Base-by-base conservation (phyloP, 2,888 invertebrate genomes). In the Lypha dubia region DNA sequence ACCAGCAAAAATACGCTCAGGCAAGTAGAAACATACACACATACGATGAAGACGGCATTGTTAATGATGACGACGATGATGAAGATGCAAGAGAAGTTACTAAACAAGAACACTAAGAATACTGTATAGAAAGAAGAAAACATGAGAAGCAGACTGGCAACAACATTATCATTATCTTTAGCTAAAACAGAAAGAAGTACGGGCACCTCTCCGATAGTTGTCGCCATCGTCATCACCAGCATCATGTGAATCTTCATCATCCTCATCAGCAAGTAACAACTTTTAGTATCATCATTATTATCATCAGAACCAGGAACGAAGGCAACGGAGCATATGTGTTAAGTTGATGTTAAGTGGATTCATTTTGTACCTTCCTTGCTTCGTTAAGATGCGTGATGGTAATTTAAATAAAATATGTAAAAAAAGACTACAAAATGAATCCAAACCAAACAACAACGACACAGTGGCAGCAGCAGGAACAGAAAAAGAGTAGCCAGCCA, bases 291-390 rank as follows among this genome's bases (percentile, higher is more conserved):
- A 38, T 17, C 49, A 73, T 44, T 53, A 65, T 17, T 32, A 71
- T 41, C 41, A 65, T 32, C 71, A 38, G 24, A 38, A 73, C 44
- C 53, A 65, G 24, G 49, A 71, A 56, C 41, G 70, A 70, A 83
- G 74, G 74, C 83, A 79, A 63, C 75, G 58, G 44, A 83, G 79
- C 83, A 80, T 80, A 89, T 89, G 89, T 88, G 89, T 88, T 88
- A 89, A 89, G 88, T 89, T 89, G 88, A 89, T 87, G 89, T 88
- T 89, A 89, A 89, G 89, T 89, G 89, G 89, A 89, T 88, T 87
- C 88, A 88, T 87, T 88, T 87, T 87, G 86, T 84, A 83, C 77
- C 82, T 88, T 84, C 77, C 82, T 88, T 84, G 86, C 86, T 83
- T 81, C 79, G 84, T 80, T 79, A 87, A 79, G 85, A 84, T 86